phyloP scores from a whole-genome alignment of 2,797 vertebrate species.

The Arrhamphus sclerolepis region DNA sequence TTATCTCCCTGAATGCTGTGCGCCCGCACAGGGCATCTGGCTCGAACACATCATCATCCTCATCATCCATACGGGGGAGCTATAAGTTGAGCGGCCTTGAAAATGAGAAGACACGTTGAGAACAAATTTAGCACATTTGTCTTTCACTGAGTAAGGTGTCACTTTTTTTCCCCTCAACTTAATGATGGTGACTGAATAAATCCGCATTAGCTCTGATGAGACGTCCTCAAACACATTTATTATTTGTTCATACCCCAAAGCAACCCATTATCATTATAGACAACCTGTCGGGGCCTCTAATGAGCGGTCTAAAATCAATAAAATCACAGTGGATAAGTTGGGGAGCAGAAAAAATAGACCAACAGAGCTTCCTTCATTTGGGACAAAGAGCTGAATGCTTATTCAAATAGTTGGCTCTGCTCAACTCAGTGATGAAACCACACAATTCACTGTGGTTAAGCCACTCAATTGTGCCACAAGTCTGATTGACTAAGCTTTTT shows the following conservation, averaged over 20 bases:
- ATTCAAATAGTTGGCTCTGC: constrained; percentile 72
- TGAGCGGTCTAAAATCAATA: constrained; percentile 56
- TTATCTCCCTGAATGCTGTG: constrained; percentile 79
- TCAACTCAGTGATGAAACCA: constrained; percentile 73
- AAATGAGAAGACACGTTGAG: constrained; percentile 16
- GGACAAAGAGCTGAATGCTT: constrained; percentile 51
- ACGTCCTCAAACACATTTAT: constrained; percentile 60
- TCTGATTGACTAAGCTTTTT: constrained; percentile 45
- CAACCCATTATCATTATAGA: constrained; percentile 27
- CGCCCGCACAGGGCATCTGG: constrained; percentile 69
- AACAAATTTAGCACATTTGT: constrained; percentile 8
- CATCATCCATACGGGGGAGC: constrained; percentile 83
- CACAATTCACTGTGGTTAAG: constrained; percentile 59
- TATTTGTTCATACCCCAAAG: constrained; percentile 31
- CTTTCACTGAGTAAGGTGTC: no score
- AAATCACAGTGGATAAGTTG: constrained; percentile 60
- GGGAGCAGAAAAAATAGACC: constrained; percentile 44
- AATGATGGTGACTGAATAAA: constrained; percentile 30
- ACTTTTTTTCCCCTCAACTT: not conserved
- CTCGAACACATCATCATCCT: constrained; percentile 85
- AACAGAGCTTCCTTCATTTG: constrained; percentile 51
- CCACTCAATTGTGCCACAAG: constrained; percentile 46
- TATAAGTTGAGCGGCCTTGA: constrained; percentile 60
- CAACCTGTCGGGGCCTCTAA: constrained; percentile 1
- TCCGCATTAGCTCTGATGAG: constrained; percentile 33